Percentiles rank a stretch among this genome's conserved stretches.
These are phyloP conservation scores for Heteropelma amictum DNA, from an alignment of 2,888 invertebrate species.

Conservation along the genomic window DNA sequence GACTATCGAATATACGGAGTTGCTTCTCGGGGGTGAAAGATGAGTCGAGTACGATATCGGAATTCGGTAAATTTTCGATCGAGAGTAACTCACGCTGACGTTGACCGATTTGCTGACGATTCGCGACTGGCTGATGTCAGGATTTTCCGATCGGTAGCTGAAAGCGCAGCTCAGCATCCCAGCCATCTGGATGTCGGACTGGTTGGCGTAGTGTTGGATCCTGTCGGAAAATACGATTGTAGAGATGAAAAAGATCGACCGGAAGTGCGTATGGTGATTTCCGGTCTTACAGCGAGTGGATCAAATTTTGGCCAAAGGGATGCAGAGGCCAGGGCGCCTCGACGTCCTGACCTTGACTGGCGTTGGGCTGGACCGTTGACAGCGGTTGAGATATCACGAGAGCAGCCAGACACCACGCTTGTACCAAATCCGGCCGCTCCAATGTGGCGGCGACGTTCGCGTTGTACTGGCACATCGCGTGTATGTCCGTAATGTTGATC, in stretches of 20 bases:
- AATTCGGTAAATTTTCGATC: constrained; percentile 37
- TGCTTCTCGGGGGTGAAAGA: not conserved
- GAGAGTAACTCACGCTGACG: constrained; percentile 77
- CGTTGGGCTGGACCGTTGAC: constrained; percentile 61
- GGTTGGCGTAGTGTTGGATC: constrained; percentile 88
- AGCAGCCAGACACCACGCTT: constrained; percentile 92
- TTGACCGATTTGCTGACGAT: constrained; percentile 80
- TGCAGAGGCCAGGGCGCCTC: constrained; percentile 88
- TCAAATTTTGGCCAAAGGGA: constrained; percentile 91
- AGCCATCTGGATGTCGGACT: constrained; percentile 94
- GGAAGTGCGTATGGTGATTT: not conserved
- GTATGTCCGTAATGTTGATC: constrained; percentile 72
- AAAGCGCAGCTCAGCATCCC: constrained; percentile 96
- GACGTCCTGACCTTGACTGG: constrained; percentile 68
- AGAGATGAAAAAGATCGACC: too few relatives aligned
- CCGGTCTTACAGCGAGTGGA: constrained; percentile 89
- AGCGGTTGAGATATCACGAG: constrained; percentile 79
- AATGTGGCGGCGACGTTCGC: constrained; percentile 86
- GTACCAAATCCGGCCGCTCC: constrained; percentile 88
- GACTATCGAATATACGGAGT: too few relatives aligned
- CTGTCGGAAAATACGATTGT: too few relatives aligned
- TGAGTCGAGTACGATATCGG: not conserved
- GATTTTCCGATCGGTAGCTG: constrained; percentile 82
- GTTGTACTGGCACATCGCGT: constrained; percentile 89
- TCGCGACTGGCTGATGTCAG: constrained; percentile 76